Percentiles rank a stretch among this genome's conserved stretches.
phyloP scores from a whole-genome alignment of 2,113 vertebrate genomes.

The Chloebia gouldiae region DNA sequence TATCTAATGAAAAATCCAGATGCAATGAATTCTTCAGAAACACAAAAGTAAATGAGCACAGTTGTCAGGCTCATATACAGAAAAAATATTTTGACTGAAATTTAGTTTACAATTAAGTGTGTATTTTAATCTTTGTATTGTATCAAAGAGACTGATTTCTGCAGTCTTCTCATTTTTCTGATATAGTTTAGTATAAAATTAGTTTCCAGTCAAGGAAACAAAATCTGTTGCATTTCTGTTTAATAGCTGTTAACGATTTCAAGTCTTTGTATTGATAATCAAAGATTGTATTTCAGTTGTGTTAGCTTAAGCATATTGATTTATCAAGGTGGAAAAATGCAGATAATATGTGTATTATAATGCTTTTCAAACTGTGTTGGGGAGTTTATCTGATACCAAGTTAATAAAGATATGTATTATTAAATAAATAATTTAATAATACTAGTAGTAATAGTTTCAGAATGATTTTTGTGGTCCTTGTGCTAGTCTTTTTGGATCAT shows the following conservation, averaged over 20 bases:
- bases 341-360: neutral
- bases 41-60: slow-evolving; percentile 19
- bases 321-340: neutral
- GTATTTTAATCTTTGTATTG: neutral
- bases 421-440: neutral
- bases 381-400: neutral
- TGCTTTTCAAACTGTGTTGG: neutral
- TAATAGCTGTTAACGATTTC: neutral
- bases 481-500: neutral
- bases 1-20: neutral
- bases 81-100: neutral
- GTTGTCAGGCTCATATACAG: neutral
- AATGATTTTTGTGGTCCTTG: neutral
- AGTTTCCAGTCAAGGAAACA: neutral
- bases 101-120: neutral
- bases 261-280: neutral
- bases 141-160: neutral
- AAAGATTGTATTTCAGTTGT: neutral
- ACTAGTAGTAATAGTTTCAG: neutral
- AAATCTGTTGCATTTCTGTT: neutral
- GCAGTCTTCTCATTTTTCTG: neutral
- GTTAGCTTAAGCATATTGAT: neutral
- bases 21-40: neutral
- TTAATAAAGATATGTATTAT: neutral
- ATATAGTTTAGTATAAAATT: neutral